Evolutionary conservation across 2,797 vertebrate species (phyloP), one percentile per base, ranked within the genome.

Genomic region (Eidolon dupreanum): DNA sequence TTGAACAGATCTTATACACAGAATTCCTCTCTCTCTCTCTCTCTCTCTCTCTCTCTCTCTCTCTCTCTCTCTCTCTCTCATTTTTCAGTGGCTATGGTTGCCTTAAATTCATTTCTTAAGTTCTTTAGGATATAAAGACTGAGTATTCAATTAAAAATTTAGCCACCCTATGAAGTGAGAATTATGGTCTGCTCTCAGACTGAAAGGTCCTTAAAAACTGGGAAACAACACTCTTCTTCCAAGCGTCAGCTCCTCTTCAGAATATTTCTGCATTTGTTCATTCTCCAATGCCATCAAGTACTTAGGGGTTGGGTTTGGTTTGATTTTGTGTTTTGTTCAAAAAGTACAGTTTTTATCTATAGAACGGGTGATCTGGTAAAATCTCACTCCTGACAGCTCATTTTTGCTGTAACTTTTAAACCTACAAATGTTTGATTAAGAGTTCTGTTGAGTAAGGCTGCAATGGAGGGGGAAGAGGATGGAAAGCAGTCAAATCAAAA

Each of bases 391-490:
- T 91, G 46, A 53, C 6, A 79, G 20, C 26, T 95, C 17, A 73
- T 93, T 93, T 96, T 91, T 88, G 5, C 49, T 96, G 0, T 96
- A 73, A 89, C 31, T 87, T 87, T 59, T 89, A 84, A 96, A 95
- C 75, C 46, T 96, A 5, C 4, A 81, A 96, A 94, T 78, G 59
- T 33, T 51, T n/a, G 10, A 31, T 55, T 86, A 90, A 88, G 46
- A 97, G 13, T 90, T 92, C n/a, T 94, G 5, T 71, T 89, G 17
- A 94, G 46, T 68, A 84, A 78, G 85, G 65, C 53, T 89, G 5
- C 91, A 74, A 86, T 38, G 49, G 38, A 90, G 10, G 86, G 7
- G 28, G 15, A 71, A 92, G n/a, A 84, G 71, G 46, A 63, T 92
- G 53, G 19, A 70, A 93, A 86, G 53, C 53, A 92, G 36, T 71